These are phyloP conservation scores for Amiota mariae DNA, from an alignment of 2,888 invertebrate genomes.

Conservation along the genomic window DNA sequence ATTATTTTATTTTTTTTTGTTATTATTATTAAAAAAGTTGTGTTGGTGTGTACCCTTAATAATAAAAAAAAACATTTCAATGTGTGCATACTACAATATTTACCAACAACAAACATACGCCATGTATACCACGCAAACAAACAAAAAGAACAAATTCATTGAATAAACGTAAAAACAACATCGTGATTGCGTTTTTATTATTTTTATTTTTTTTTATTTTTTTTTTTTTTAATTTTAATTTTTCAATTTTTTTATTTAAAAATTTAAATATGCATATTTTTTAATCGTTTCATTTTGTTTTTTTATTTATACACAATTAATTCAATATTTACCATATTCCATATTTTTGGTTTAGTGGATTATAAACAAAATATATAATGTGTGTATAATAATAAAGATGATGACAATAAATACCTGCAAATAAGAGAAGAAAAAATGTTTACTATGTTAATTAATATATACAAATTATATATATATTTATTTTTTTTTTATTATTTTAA, in stretches of 20 bases:
- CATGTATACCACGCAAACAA: not conserved
- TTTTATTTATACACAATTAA: slow-evolving; percentile 11
- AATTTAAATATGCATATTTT: slow-evolving; percentile 12
- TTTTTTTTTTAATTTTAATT: not conserved
- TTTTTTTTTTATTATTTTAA: slow-evolving; percentile 10
- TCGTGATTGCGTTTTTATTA: no score
- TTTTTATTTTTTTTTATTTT: not conserved
- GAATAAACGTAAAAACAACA: not conserved
- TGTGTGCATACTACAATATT: not conserved
- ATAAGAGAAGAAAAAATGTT: slow-evolving; percentile 8
- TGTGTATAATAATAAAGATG: not conserved
- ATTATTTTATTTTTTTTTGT: no score
- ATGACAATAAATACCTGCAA: slow-evolving; percentile 22
- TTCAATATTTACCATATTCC: slow-evolving; percentile 10
- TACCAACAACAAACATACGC: slow-evolving; percentile 4
- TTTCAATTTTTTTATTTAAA: slow-evolving; percentile 7
- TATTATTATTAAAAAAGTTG: no score
- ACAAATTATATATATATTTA: no score
- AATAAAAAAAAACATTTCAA: no score
- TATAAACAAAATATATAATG: not conserved
- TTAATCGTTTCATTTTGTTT: not conserved
- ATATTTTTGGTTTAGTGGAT: not conserved
- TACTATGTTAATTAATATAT: no score
- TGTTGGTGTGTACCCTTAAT: no score
- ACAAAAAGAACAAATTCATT: not conserved